These are phyloP conservation scores for Leptinotarsa peninsularis DNA, from an alignment of 2,888 invertebrate species.

Conservation along the genomic window DNA sequence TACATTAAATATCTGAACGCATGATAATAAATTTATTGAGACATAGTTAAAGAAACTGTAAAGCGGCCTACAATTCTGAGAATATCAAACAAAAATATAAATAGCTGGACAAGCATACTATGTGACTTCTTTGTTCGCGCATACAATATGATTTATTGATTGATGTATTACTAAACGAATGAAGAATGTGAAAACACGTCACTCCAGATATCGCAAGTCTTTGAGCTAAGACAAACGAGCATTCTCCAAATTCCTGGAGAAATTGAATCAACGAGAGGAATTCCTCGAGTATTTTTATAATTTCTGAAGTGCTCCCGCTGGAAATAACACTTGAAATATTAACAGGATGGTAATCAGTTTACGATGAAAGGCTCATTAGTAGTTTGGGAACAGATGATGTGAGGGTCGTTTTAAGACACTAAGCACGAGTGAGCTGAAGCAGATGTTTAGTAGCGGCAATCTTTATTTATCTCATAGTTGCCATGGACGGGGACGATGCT, in stretches of 20 bases:
- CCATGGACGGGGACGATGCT: not conserved
- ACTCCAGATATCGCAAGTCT: constrained; percentile 2
- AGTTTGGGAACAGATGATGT: constrained; percentile 14
- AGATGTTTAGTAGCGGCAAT: constrained; percentile 23
- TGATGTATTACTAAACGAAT: not conserved
- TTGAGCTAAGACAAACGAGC: not conserved
- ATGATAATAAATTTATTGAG: not conserved
- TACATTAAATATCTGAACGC: not conserved
- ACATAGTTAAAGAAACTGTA: not conserved
- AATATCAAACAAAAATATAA: constrained; percentile 1
- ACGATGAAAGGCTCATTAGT: constrained; percentile 22
- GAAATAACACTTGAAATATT: constrained; percentile 16
- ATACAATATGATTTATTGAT: not conserved
- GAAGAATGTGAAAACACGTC: not conserved
- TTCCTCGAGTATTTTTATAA: constrained; percentile 6
- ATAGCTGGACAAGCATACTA: not conserved
- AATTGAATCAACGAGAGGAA: constrained; percentile 8
- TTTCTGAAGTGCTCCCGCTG: constrained; percentile 8
- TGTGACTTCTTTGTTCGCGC: constrained; percentile 4
- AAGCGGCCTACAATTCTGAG: not conserved
- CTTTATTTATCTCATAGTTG: constrained; percentile 10
- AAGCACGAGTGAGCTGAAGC: constrained; percentile 19
- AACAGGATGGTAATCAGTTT: constrained; percentile 19
- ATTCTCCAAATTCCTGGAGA: not conserved
- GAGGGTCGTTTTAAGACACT: constrained; percentile 16